phyloP scores from a whole-genome alignment of 2,797 vertebrate genomes.

The Cyprinella venusta region DNA sequence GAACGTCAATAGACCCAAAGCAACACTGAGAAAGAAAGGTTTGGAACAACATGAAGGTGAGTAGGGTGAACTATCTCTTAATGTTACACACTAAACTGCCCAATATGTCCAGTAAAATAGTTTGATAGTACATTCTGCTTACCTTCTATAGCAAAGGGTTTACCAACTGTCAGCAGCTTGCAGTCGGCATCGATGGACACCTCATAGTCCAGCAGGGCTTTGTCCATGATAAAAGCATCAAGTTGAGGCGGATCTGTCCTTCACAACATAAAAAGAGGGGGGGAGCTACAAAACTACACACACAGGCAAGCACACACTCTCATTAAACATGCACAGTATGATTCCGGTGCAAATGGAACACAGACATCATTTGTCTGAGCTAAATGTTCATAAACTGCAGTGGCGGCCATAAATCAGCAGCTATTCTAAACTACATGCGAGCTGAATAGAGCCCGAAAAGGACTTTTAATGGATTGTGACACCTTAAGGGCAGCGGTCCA shows the following conservation, averaged over 20 bases:
- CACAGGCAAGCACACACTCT: constrained; percentile 25
- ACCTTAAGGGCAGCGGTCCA: constrained; percentile 37
- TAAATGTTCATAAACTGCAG: constrained; percentile 49
- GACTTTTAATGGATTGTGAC: constrained; percentile 43
- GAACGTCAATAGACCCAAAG: background rate
- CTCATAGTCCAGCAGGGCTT: constrained; percentile 90
- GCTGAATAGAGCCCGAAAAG: constrained; percentile 36
- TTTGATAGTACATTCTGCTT: background rate
- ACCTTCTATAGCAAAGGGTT: constrained; percentile 94
- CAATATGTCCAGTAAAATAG: background rate
- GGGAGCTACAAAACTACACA: constrained; percentile 53
- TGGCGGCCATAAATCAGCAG: constrained; percentile 48
- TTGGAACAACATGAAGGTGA: background rate
- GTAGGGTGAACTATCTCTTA: background rate
- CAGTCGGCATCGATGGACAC: constrained; percentile 93
- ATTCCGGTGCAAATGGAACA: constrained; percentile 52
- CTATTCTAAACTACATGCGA: constrained; percentile 41
- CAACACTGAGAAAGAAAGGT: background rate
- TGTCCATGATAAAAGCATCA: constrained; percentile 96
- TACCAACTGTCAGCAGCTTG: constrained; percentile 90
- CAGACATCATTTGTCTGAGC: constrained; percentile 55
- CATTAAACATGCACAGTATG: constrained; percentile 54
- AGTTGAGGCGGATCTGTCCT: constrained; percentile 90
- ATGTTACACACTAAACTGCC: background rate
- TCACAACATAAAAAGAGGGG: constrained; percentile 67